Evolutionary conservation across 2,888 invertebrate genomes (phyloP), one percentile per base, ranked within the genome.

Genomic region (Cylloceria caligata): DNA sequence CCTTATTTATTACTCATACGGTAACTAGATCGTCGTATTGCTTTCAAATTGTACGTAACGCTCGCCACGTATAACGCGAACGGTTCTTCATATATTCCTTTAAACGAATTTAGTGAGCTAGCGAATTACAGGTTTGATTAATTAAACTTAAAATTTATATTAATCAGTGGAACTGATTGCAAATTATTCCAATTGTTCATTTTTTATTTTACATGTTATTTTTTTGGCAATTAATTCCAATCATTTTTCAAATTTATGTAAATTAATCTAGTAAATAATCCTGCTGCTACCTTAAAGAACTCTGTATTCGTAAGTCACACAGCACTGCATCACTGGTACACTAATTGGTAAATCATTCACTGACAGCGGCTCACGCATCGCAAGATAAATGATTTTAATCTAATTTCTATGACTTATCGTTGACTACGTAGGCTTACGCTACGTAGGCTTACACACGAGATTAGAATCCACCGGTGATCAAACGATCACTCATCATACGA

Each of bases 401-500:
- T 9, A 34, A 39, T 13, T 49, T 49, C 5, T 11, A 16, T 13
- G 39, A 52, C 55, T 65, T 57, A n/a, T 45, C 30, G 34, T 57
- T 45, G n/a, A n/a, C n/a, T n/a, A n/a, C n/a, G n/a, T n/a, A n/a
- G n/a, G n/a, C 30, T 30, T 30, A 30, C 39, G 16, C n/a, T n/a
- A 71, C 21, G 30, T 34, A 57, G 30, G 36, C 71, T 52, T 34
- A 24, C 24, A 24, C 45, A 16, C 16, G 45, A 24, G 13, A 64
- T 57, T 36, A 13, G 49, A 67, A 72, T 60, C 39, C 39, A 69
- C 52, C 36, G 21, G 57, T 74, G 78, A 78, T 81, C 74, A 74
- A 74, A 78, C 57, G 77, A 81, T 78, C 69, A 74, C 78, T 60
- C 71, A 60, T 78, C 74, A 16, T 57, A 52, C 52, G 52, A 65